Evolutionary conservation across 2,113 vertebrate species (phyloP), one percentile per base, ranked within the genome.

Genomic region (Callaeas wilsoni): DNA sequence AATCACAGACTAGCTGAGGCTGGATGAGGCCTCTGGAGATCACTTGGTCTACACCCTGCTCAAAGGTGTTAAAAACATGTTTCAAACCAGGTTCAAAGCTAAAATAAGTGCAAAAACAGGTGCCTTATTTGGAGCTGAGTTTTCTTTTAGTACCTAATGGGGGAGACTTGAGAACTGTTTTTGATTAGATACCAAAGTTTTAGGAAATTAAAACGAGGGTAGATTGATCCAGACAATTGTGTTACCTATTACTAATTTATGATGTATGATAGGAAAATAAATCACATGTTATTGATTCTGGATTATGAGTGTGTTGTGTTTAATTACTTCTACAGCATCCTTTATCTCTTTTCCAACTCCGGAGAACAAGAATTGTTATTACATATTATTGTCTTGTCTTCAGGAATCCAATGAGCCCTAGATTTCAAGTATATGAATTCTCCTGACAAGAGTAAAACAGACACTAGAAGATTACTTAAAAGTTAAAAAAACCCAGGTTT

Each of bases 211-310:
- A 84, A 95, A 42, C 0, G 5, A 67, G 8, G 11, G 3, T 30
- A 60, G 49, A 90, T 88, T 93, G 86, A 94, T 92, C 53, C 25
- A 56, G 9, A 10, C n/a, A 71, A 16, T 92, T 16, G 15, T 52
- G 33, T 83, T 79, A 71, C n/a, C 12, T 89, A 68, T 92, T 89
- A 83, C 23, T 86, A 90, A 88, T 95, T 92, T 90, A 81, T 95
- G 67, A 50, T 62, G 33, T 59, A 53, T 63, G 49, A 87, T 87
- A 75, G 87, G n/a, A 94, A 92, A 93, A 79, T 93, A 90, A 94
- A 90, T 94, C 62, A 89, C 20, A 60, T 26, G 8, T 22, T 94
- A 95, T 92, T 84, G 86, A 95, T 96, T 94, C 37, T 79, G 49
- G 52, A 73, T 87, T 87, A 83, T 67, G 84, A 93, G 42, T 74